A percentile compares a stretch with the other conserved stretches of the same genome.
Evolutionary conservation across 2,113 vertebrate genomes (phyloP).

Genomic region (Fulica atra): DNA sequence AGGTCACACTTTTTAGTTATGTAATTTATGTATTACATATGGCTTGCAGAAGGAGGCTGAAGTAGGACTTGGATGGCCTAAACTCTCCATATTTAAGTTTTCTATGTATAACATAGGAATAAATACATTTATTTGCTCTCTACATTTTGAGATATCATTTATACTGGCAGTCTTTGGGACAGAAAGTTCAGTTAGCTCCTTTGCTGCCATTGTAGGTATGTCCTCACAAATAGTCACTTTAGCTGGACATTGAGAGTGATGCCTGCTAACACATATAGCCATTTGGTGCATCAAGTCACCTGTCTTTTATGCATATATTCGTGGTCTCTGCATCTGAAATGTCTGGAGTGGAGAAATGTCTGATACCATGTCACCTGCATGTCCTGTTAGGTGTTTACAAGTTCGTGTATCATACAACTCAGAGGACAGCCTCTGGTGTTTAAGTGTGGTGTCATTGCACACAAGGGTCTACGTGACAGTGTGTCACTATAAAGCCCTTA

Average conservation of each 20-base stretch:
- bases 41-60: neutral
- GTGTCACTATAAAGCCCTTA: no score
- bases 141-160: neutral
- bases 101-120: neutral
- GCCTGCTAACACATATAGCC: neutral
- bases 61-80: neutral
- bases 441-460: neutral
- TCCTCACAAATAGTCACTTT: neutral
- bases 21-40: neutral
- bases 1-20: neutral
- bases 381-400: rapidly evolving
- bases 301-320: neutral
- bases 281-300: neutral
- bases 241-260: neutral
- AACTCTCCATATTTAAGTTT: neutral
- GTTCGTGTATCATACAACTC: neutral
- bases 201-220: neutral
- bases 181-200: neutral
- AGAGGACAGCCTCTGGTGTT: neutral
- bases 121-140: neutral
- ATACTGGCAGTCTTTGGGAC: neutral
- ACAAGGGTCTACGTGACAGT: neutral
- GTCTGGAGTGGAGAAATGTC: neutral
- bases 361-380: neutral
- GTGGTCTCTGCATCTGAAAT: neutral